phyloP scores from a whole-genome alignment of 2,888 invertebrate genomes.

The Aethes cnicana region DNA sequence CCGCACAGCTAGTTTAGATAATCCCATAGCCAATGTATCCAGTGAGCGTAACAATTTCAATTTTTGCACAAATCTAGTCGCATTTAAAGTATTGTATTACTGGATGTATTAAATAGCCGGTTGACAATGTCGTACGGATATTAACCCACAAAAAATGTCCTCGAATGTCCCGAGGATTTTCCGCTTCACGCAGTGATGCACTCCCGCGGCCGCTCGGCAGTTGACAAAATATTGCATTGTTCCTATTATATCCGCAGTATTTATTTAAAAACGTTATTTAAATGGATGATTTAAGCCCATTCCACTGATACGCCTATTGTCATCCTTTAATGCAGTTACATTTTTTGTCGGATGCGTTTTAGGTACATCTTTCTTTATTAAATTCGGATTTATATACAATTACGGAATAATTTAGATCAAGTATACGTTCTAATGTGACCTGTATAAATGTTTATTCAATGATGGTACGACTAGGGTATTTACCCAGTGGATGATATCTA shows the following conservation, averaged over 20 bases:
- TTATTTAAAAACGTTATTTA: slow-evolving; percentile 83
- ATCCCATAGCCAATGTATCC: slow-evolving; percentile 73
- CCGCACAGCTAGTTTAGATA: slow-evolving; percentile 44
- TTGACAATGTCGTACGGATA: slow-evolving; percentile 82
- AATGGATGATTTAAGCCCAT: slow-evolving; percentile 81
- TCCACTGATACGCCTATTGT: slow-evolving; percentile 73
- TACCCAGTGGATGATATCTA: slow-evolving; percentile 49
- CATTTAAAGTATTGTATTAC: slow-evolving; percentile 82
- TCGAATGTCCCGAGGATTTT: slow-evolving; percentile 81
- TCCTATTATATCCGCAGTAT: slow-evolving; percentile 80
- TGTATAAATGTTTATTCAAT: slow-evolving; percentile 34
- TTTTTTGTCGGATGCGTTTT: slow-evolving; percentile 42
- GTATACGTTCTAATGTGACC: neutral
- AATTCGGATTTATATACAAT: neutral
- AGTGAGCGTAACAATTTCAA: slow-evolving; percentile 76
- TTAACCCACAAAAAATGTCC: slow-evolving; percentile 82
- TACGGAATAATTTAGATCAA: neutral
- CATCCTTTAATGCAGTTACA: slow-evolving; percentile 65
- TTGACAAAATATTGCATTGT: slow-evolving; percentile 83
- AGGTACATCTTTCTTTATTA: slow-evolving; percentile 19
- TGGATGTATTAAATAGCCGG: slow-evolving; percentile 79
- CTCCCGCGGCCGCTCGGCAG: slow-evolving; percentile 77
- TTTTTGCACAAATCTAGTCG: slow-evolving; percentile 81
- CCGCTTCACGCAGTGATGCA: slow-evolving; percentile 80
- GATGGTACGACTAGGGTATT: slow-evolving; percentile 32